phyloP scores from a whole-genome alignment of 1,140 invertebrate species.

The Asbolus verrucosus region DNA sequence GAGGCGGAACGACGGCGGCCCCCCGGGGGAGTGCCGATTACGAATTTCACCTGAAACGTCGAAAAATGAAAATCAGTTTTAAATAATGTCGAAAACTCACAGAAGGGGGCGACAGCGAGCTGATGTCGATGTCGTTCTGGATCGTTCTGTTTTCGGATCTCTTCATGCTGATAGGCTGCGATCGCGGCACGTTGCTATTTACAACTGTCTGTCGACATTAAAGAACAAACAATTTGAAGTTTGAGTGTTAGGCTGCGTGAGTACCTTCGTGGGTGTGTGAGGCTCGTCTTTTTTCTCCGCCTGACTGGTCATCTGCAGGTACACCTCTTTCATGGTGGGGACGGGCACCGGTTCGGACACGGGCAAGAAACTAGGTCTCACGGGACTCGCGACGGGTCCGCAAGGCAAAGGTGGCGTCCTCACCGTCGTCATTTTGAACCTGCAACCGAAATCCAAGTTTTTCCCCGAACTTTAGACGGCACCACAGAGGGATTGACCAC shows the following conservation, averaged over 20 bases:
- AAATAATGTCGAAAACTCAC: constrained; percentile 67
- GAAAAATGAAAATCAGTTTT: constrained; percentile 32
- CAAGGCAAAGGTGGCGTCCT: constrained; percentile 48
- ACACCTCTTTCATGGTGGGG: constrained; percentile 75
- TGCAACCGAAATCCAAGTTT: constrained; percentile 11
- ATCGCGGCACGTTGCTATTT: constrained; percentile 75
- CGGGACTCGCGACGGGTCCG: constrained; percentile 68
- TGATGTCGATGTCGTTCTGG: constrained; percentile 76
- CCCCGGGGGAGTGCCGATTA: constrained; percentile 88
- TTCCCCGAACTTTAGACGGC: no score
- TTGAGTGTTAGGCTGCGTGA: background rate
- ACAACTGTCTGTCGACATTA: constrained; percentile 24
- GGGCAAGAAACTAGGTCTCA: constrained; percentile 76
- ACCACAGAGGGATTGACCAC: no score
- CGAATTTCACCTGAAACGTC: constrained; percentile 80
- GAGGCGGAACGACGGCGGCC: constrained; percentile 75
- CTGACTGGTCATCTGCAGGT: constrained; percentile 63
- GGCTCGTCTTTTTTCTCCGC: constrained; percentile 51
- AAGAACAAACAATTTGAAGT: no score
- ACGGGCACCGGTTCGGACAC: constrained; percentile 85
- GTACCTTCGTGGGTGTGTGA: constrained; percentile 49
- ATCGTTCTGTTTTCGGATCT: constrained; percentile 74
- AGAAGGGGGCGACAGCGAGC: constrained; percentile 89
- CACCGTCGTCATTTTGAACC: constrained; percentile 32
- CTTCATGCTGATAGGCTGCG: constrained; percentile 86